Conservation (phyloP, 2,888 invertebrate species). For the Digitonthophagus gazella region DNA sequence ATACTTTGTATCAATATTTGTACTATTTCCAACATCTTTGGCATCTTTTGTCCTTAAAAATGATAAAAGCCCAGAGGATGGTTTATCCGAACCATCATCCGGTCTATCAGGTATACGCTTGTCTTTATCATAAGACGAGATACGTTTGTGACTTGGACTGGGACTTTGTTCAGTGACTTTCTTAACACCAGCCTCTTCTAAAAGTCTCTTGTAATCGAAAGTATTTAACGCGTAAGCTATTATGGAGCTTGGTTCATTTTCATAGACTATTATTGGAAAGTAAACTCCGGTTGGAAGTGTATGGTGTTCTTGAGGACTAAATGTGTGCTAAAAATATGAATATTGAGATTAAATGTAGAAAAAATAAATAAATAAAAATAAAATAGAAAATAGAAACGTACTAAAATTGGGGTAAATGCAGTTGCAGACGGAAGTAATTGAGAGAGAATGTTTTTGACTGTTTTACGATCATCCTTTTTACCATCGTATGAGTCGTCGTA, state of each 20-base stretch:
- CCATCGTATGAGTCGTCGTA: constrained; percentile 43
- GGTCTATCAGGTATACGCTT: constrained; percentile 26
- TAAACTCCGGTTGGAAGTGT: constrained; percentile 58
- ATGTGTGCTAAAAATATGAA: constrained; percentile 57
- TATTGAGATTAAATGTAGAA: constrained; percentile 52
- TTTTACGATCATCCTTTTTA: constrained; percentile 59
- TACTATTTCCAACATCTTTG: constrained; percentile 33
- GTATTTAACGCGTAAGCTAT: constrained; percentile 80
- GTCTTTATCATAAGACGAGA: constrained; percentile 51
- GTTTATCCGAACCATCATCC: constrained; percentile 39
- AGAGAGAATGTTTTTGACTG: constrained; percentile 66
- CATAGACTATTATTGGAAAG: constrained; percentile 72
- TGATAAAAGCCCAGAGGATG: constrained; percentile 45
- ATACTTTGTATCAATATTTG: not conserved
- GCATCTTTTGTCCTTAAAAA: constrained; percentile 47
- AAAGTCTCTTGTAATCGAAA: constrained; percentile 64
- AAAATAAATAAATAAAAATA: constrained; percentile 10
- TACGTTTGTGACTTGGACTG: constrained; percentile 54
- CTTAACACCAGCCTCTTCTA: constrained; percentile 51
- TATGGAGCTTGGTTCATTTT: constrained; percentile 79
- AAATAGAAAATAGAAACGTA: constrained; percentile 37
- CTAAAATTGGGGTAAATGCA: constrained; percentile 49
- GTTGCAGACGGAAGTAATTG: constrained; percentile 62
- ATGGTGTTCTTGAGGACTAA: constrained; percentile 68
- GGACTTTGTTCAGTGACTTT: constrained; percentile 46